phyloP scores from a whole-genome alignment of 2,888 invertebrate genomes.

The Chrysotoxum bicinctum region DNA sequence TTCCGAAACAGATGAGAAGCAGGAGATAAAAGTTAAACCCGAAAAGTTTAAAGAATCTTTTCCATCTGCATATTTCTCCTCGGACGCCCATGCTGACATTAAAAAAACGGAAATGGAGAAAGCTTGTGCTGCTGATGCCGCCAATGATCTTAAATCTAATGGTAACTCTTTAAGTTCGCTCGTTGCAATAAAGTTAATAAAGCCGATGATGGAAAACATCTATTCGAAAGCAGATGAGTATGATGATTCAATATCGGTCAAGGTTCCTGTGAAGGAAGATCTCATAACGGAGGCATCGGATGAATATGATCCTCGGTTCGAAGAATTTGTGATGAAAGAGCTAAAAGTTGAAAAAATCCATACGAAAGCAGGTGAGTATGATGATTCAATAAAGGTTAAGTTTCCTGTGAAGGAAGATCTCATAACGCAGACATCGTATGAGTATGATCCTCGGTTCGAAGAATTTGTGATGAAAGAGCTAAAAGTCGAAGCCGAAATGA shows the following conservation, averaged over 20 bases:
- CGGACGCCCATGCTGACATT: neutral
- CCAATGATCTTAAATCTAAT: neutral
- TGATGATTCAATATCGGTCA: neutral
- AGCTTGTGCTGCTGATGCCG: neutral
- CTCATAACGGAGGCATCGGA: neutral
- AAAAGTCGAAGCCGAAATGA: neutral
- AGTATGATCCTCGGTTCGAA: too few species aligned
- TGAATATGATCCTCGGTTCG: neutral
- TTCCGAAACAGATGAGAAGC: neutral
- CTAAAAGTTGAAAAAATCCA: neutral
- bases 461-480: too few species aligned
- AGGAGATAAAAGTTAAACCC: constrained; percentile 12
- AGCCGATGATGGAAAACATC: neutral
- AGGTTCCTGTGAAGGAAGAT: neutral
- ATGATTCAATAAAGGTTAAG: too few species aligned
- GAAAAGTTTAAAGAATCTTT: neutral
- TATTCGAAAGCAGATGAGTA: neutral
- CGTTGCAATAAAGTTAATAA: neutral
- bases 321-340: neutral
- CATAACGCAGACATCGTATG: too few species aligned
- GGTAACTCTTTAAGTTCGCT: neutral
- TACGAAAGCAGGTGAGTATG: too few species aligned
- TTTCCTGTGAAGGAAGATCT: too few species aligned
- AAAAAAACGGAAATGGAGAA: neutral
- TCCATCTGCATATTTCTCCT: neutral